phyloP scores from a whole-genome alignment of 2,797 vertebrate genomes.

The Neostethus bicornis region DNA sequence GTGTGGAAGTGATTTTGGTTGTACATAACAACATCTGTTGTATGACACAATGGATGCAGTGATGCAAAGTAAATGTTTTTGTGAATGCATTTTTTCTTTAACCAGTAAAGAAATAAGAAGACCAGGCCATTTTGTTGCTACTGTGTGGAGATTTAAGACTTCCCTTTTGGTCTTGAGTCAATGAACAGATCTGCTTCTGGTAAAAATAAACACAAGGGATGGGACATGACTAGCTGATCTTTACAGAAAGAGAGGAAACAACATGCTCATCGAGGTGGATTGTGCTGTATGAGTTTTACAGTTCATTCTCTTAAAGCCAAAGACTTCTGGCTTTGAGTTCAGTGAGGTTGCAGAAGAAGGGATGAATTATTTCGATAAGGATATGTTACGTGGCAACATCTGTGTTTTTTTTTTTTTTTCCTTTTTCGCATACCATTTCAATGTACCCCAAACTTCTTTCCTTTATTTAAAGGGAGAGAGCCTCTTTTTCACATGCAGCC shows the following conservation, averaged over 20 bases:
- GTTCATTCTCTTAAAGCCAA: constrained; percentile 33
- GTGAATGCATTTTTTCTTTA: constrained; percentile 49
- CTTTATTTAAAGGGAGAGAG: background rate
- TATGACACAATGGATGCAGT: constrained; percentile 54
- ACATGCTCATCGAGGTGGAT: constrained; percentile 32
- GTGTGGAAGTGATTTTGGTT: constrained; percentile 14
- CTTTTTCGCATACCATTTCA: background rate
- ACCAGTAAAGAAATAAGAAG: constrained; percentile 30
- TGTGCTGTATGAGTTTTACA: constrained; percentile 44
- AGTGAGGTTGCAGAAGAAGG: constrained; percentile 13
- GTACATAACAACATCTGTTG: constrained; percentile 48
- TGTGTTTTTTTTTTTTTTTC: background rate
- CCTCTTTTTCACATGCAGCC: constrained; percentile 14
- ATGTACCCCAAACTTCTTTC: background rate
- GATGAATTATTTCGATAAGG: constrained; percentile 12
- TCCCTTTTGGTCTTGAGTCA: constrained; percentile 66
- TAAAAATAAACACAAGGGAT: constrained; percentile 44
- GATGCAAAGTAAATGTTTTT: constrained; percentile 66
- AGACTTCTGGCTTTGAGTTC: constrained; percentile 19
- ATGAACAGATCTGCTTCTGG: constrained; percentile 63
- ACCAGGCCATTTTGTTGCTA: constrained; percentile 47
- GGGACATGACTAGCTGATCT: constrained; percentile 35
- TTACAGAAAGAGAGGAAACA: constrained; percentile 37
- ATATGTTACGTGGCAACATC: constrained; percentile 6
- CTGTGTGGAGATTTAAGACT: constrained; percentile 69